Base-by-base conservation (phyloP, 1,140 invertebrate genomes). In the Drosophila auraria region DNA sequence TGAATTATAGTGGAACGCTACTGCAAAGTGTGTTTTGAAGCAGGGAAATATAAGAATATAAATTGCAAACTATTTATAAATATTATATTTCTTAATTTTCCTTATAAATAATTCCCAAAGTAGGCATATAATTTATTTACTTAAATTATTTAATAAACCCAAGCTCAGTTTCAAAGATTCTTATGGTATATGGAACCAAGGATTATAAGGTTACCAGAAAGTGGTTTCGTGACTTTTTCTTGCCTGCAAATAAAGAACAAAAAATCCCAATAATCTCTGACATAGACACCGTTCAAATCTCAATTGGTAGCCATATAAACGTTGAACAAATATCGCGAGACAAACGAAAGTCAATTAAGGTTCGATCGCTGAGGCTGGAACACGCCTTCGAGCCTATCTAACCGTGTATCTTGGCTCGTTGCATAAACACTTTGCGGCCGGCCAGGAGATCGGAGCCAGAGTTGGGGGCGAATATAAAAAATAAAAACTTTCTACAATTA, bases 401-500 rank as follows among this genome's bases (percentile, higher is more conserved):
- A 59, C 36, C 50, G 12, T 68, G 69, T 79, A 58, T 71, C 40
- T 69, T 3, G 6, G 63, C 33, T 36, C 38, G 54, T 87, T 87
- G 83, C 75, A 86, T 87, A 87, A 87, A 82, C 72, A 73, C 68
- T 77, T 69, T 45, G 63, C 40, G 23, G 25, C 20, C 6, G 14
- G 25, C 14, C 14, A 36, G 71, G 61, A 69, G 71, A 66, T 56
- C 51, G 61, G 42, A 65, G 56, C 17, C n/a, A 25, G 49, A 23
- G 57, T 45, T 66, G 64, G 36, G 50, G 56, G 54, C 56, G 47
- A 78, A 65, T 38, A 65, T 49, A 60, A 70, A 83, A 80, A 72
- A 79, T 69, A 69, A 71, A 89, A 89, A 89, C 84, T 89, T 89
- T 89, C 84, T 90, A 89, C 84, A 89, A 89, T 89, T 89, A 89